These are phyloP conservation scores for Quadroppia sp. DNA, from an alignment of 2,888 invertebrate species.

Conservation along the genomic window DNA sequence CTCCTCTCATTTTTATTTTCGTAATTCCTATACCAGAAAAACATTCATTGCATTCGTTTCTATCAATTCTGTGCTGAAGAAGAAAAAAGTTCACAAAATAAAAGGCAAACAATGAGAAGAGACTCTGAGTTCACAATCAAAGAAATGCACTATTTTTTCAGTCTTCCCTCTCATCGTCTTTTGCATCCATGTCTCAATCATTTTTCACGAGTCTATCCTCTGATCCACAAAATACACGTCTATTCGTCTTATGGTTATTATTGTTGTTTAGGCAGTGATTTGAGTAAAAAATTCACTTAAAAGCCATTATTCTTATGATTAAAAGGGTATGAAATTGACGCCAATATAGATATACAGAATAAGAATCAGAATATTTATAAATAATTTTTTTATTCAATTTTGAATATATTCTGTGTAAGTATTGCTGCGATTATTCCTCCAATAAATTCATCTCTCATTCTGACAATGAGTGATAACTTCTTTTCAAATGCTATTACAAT, in stretches of 20 bases:
- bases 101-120: conserved; percentile 16
- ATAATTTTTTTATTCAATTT: not conserved
- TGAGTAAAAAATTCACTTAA: not conserved
- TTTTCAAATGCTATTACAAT: conserved; percentile 36
- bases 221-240: not conserved
- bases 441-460: conserved; percentile 35
- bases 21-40: conserved; percentile 7
- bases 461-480: conserved; percentile 38
- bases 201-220: not conserved
- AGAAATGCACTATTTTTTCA: conserved; percentile 5
- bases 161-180: not conserved
- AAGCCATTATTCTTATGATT: conserved; percentile 35
- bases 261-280: conserved; percentile 9
- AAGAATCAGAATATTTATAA: not conserved
- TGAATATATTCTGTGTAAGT: conserved; percentile 32
- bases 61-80: not conserved
- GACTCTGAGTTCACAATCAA: conserved; percentile 14
- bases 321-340: conserved; percentile 38
- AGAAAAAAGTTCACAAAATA: not conserved
- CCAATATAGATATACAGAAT: not conserved
- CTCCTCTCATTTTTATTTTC: conserved; percentile 23
- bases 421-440: conserved; percentile 29
- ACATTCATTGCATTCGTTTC: conserved; percentile 9
- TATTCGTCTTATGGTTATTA: not conserved
- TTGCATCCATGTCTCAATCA: not conserved